Evolutionary conservation across 2,113 vertebrate species (phyloP), one percentile per base, ranked within the genome.

Genomic region (Chaetops frenatus): DNA sequence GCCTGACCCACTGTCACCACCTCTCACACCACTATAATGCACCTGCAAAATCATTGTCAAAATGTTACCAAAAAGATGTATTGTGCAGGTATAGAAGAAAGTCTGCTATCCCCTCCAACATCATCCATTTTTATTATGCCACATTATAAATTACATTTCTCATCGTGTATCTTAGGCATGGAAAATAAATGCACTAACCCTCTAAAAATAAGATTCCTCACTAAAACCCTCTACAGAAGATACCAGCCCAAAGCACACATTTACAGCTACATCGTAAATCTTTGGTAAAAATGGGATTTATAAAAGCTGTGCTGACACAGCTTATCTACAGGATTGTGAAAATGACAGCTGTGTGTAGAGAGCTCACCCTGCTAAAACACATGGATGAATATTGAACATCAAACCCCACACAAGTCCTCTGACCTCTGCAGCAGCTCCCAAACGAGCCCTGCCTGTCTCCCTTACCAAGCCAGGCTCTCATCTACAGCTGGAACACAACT

Each of bases 281-380:
- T 90, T 90, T 35, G 38, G 91, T n/a, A 79, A 92, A 89, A 81
- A 89, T 76, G 29, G 48, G 64, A 90, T 89, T 95, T 85, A 91
- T 40, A 84, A 81, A 84, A 28, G 24, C 84, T 90, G 19, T 92
- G 69, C 91, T 86, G 69, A 64, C 82, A 80, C 80, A 92, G 89
- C 81, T 84, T 95, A 79, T 40, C 70, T 36, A 38, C 77, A 64
- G 42, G 24, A 28, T 1, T 53, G n/a, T 48, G 70, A 66, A 91
- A 94, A 72, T 0, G 3, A 82, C 84, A 90, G 72, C 88, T 1
- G 1, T 0, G 0, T 12, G 15, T 42, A 70, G 45, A 86, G 53
- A 86, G 22, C 58, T 82, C 62, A 29, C 28, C 28, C n/a, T 78
- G 65, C 51, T 89, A 70, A 80, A 95, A 28, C 60, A 48, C 1